Evolutionary conservation across 1,140 invertebrate genomes (phyloP), one percentile per base, ranked within the genome.

Genomic region (Brachionus koreanus): DNA sequence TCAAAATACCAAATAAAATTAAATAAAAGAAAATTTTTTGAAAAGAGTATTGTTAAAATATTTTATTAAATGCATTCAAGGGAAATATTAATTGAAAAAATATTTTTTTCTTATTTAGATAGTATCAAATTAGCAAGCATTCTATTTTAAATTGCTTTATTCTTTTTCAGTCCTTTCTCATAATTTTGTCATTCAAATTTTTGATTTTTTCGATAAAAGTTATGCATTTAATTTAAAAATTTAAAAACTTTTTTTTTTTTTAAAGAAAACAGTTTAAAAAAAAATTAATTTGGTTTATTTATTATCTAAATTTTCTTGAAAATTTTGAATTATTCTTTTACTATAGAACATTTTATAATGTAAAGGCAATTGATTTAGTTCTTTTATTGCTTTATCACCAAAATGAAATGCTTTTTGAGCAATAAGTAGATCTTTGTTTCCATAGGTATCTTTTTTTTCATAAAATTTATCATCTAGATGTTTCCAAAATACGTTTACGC

Each of bases 401-500:
- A 89, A 88, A 82, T 88, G 86, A 82, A 88, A 86, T 4, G 89
- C 90, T 86, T 90, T 82, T 19, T 86, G 84, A 2, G 88, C 90
- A 13, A 89, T 89, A 10, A 89, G 72, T 1, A 88, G 85, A 83
- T 91, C 91, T 84, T 90, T 90, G 84, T 91, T 91, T 63, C 91
- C 91, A 85, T 91, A 91, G 12, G 88, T 86, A 85, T 91, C 91
- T 83, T 89, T 90, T 79, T 88, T 89, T 83, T 91, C 90, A 85
- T 91, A 91, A 4, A 89, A 83, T 39, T 84, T 77, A 16, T 84
- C 76, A 7, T 87, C 84, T 67, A 91, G 85, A 84, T 91, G 88
- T 83, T 88, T 90, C 91, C 91, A 91, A 86, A 92, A 92, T 1
- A 91, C 88, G 86, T 92, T 91, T 0, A 91, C 89, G 10, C 90